These are phyloP conservation scores for Stigmatopora argus DNA, from an alignment of 2,113 vertebrate species.

Conservation along the genomic window DNA sequence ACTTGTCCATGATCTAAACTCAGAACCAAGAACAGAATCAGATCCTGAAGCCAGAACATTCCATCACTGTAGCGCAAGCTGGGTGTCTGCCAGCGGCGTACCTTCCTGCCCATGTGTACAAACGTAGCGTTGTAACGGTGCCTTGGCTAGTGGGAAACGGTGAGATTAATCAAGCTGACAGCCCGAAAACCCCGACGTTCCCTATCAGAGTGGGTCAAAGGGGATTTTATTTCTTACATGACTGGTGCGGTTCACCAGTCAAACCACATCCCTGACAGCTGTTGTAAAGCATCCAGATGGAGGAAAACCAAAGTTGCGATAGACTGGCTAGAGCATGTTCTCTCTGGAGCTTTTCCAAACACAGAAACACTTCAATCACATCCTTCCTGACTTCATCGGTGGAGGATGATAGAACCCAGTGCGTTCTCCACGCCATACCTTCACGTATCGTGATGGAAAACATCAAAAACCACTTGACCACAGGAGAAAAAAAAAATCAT, in stretches of 20 bases:
- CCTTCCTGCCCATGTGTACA: slow-evolving; percentile 40
- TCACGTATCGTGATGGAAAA: not conserved
- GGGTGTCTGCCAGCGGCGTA: slow-evolving; percentile 29
- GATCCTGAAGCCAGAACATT: slow-evolving; percentile 43
- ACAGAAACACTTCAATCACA: slow-evolving; percentile 17
- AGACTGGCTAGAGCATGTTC: slow-evolving; percentile 12
- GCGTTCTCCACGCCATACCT: not conserved
- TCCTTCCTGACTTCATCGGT: slow-evolving; percentile 19
- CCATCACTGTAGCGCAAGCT: slow-evolving; percentile 25
- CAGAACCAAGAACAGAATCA: slow-evolving; percentile 23
- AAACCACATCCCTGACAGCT: not conserved
- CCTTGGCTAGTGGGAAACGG: slow-evolving; percentile 16
- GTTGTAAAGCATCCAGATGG: not conserved
- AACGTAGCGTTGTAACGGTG: slow-evolving; percentile 33
- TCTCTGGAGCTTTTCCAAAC: slow-evolving; percentile 24
- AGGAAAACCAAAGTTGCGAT: not conserved
- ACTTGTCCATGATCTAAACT: slow-evolving; percentile 10
- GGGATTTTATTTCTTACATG: not conserved
- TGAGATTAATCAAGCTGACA: slow-evolving; percentile 33
- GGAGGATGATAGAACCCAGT: not conserved
- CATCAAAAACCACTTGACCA: not conserved
- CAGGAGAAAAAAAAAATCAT: not conserved
- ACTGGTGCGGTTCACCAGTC: not conserved
- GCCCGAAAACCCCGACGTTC: not conserved
- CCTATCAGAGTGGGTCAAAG: slow-evolving; percentile 3